Evolutionary conservation across 2,113 vertebrate genomes (phyloP), one percentile per base, ranked within the genome.

Genomic region (Lophochroa leadbeateri): DNA sequence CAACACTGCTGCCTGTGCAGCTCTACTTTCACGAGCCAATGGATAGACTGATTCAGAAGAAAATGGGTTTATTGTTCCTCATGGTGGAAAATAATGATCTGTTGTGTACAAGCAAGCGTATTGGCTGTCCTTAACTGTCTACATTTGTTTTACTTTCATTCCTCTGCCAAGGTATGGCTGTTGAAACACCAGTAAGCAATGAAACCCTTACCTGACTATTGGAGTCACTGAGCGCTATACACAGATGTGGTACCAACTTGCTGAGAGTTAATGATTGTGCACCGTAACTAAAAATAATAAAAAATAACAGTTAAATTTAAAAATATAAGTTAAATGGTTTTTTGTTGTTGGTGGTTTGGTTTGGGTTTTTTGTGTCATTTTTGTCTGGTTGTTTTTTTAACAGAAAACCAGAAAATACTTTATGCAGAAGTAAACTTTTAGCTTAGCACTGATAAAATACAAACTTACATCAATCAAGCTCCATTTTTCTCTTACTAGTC

Each of bases 201-300:
- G 24, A 90, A 94, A 77, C 80, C 20, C 97, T 98, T 97, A 99
- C 99, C 98, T 99, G 99, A 94, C 98, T 98, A 94, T 99, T 99
- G 28, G 99, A 99, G 98, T 99, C 99, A 97, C 98, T 99, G 91
- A 98, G 98, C 9, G 98, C 97, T 93, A 98, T 31, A 95, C 99
- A 99, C 85, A 99, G 98, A 96, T 99, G 98, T 44, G 99, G 99
- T 86, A 99, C 98, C 90, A 99, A 95, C 97, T 99, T 99, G 98
- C 98, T 99, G 97, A 99, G 98, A 86, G 97, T 98, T 97, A 99
- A 97, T 4, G 98, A 57, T 24, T 99, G 99, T 53, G 99, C 97
- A 70, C 99, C 98, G 31, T 97, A 99, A 95, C 99, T 99, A 82
- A 76, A 96, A 63, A 49, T 10, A 24, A 58, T 5, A 19, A 83